A percentile compares a stretch with the other conserved stretches of the same genome.
Evolutionary conservation across 1,140 invertebrate genomes (phyloP).

Genomic region (Hypothenemus hampei): DNA sequence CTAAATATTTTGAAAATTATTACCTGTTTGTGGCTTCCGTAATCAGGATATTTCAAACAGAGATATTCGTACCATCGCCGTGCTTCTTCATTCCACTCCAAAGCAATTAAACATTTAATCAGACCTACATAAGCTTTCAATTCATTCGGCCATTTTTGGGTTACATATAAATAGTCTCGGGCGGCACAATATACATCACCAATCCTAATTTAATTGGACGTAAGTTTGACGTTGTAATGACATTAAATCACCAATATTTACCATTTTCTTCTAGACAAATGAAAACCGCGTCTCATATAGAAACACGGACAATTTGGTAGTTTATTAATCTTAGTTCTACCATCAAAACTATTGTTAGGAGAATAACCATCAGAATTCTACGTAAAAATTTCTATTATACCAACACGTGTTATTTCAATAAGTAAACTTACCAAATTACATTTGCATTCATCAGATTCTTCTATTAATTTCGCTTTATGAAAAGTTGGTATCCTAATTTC

Average conservation of each 20-base stretch:
- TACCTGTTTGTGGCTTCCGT: conserved; percentile 13
- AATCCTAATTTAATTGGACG: conserved; percentile 52
- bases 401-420: too few relatives aligned
- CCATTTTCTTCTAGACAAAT: conserved; percentile 84
- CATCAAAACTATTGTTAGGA: too few relatives aligned
- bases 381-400: too few relatives aligned
- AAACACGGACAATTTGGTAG: conserved; percentile 40
- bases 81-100: conserved; percentile 42
- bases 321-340: too few relatives aligned
- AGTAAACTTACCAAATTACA: conserved; percentile 29
- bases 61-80: conserved; percentile 36
- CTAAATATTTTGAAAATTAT: not conserved
- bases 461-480: conserved; percentile 2
- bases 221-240: not conserved
- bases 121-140: conserved; percentile 38
- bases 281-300: conserved; percentile 82
- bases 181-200: conserved; percentile 89
- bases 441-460: conserved; percentile 19
- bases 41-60: conserved; percentile 21
- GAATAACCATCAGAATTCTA: too few relatives aligned
- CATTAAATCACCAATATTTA: conserved; percentile 46
- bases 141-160: conserved; percentile 37
- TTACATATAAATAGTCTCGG: conserved; percentile 70
- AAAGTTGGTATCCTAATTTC: conserved; percentile 35
- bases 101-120: conserved; percentile 38